phyloP scores from a whole-genome alignment of 2,797 vertebrate genomes.

The Garrulus glandarius region DNA sequence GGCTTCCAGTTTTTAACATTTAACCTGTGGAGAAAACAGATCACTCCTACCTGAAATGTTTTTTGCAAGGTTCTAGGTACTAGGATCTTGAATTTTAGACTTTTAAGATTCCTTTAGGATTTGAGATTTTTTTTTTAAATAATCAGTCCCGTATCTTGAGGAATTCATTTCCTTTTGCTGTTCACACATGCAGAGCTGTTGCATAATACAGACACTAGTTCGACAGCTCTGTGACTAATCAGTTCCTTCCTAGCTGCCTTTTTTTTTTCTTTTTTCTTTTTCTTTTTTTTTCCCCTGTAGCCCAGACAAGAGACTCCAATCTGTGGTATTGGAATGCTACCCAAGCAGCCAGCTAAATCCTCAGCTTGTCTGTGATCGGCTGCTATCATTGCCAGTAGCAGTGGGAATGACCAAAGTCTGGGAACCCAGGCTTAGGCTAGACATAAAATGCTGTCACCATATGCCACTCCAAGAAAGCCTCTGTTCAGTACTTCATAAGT shows the following conservation, averaged over 20 bases:
- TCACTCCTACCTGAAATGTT: background rate
- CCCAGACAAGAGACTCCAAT: background rate
- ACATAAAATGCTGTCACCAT: background rate
- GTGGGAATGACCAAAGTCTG: conserved; percentile 30
- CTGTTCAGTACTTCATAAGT: background rate
- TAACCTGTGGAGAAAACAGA: background rate
- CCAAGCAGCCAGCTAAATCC: conserved; percentile 18
- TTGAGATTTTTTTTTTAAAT: background rate
- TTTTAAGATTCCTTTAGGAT: background rate
- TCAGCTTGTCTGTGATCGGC: background rate
- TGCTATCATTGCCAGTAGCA: background rate
- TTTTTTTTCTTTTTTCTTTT: background rate
- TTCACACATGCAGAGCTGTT: background rate
- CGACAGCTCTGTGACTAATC: background rate
- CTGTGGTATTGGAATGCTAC: background rate
- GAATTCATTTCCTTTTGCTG: background rate
- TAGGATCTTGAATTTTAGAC: background rate
- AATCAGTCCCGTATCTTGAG: background rate
- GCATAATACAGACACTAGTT: background rate
- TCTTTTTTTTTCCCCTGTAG: background rate
- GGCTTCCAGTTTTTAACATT: background rate
- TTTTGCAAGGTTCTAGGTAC: background rate
- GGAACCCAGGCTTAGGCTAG: background rate
- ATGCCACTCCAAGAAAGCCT: background rate
- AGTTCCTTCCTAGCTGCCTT: background rate